Evolutionary conservation across 2,113 vertebrate genomes (phyloP), one percentile per base, ranked within the genome.

Genomic region (Crocuta crocuta): DNA sequence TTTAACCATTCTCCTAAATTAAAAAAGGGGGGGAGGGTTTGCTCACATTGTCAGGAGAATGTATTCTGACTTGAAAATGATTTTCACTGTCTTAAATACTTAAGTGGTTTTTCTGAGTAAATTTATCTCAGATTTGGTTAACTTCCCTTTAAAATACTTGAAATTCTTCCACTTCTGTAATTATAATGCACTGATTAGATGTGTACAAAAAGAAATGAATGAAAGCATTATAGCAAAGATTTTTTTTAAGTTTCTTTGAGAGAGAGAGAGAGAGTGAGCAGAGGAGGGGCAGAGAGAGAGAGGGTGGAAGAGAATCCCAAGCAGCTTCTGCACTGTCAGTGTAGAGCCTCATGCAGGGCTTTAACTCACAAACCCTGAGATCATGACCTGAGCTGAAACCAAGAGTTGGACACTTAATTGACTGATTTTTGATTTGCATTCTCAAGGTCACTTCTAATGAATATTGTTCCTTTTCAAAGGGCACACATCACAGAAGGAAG

Each of bases 401-500:
- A 61, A 23, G 53, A 55, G 53, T 55, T 4, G 50, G 7, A 19
- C 55, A 19, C 55, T 58, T 58, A 58, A 58, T 17, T 8, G 8
- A 23, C 58, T 61, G 35, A 65, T 89, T 96, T 82, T 13, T 94
- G 23, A 82, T 83, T 93, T 84, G 16, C 4, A 66, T 63, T 65
- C 35, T 43, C 8, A 89, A 65, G 33, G 10, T n/a, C 23, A 6
- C 65, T 48, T 90, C 76, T 98, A 90, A 98, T 68, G 24, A 0
- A 0, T 97, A 94, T 96, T 94, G 90, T 98, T 97, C 92, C 87
- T 83, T 88, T 98, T 98, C 91, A 73, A 98, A 99, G 99, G 99
- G 91, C 99, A 99, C 92, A 99, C 99, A 61, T 99, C 99, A 71
- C 99, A 99, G 95, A 99, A 99, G 98, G 99, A 99, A 98, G 99